A percentile compares a stretch with the other conserved stretches of the same genome.
Conservation (phyloP, 2,113 vertebrate genomes). For the Saguinus midas region DNA sequence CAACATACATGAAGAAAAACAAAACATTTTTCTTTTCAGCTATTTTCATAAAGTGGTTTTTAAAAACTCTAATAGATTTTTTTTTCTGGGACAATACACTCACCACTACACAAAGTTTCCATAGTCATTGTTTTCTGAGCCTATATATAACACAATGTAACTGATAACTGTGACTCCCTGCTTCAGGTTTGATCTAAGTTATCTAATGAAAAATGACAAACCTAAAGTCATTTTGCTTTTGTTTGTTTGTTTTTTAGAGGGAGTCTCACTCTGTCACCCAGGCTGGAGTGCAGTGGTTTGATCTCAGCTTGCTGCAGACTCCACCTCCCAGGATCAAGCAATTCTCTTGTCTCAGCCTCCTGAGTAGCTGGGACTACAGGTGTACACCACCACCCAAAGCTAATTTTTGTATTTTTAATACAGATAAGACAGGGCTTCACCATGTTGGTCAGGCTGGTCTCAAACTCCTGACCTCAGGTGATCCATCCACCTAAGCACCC, state of each 20-base stretch:
- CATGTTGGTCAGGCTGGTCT: too few species aligned
- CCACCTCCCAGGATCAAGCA: too few species aligned
- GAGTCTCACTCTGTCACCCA: too few species aligned
- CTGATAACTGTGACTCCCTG: neutral
- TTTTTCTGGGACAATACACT: neutral
- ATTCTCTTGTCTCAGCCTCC: too few species aligned
- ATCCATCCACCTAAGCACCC: too few species aligned
- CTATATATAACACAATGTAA: neutral
- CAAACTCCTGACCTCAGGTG: too few species aligned
- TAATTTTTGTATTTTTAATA: too few species aligned
- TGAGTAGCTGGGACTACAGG: too few species aligned
- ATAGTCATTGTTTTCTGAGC: neutral
- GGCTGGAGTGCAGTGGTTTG: too few species aligned
- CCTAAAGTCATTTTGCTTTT: neutral
- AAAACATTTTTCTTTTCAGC: neutral
- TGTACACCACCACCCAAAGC: too few species aligned
- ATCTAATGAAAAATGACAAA: neutral
- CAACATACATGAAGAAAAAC: neutral
- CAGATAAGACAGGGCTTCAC: too few species aligned
- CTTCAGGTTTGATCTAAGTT: neutral
- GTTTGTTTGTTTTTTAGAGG: neutral
- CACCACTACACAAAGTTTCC: neutral
- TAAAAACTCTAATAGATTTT: neutral
- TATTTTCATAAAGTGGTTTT: neutral
- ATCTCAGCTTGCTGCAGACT: too few species aligned